Base-by-base conservation (phyloP, 35 echinoderm and acorn worm species). In the Eucidaris tribuloides region DNA sequence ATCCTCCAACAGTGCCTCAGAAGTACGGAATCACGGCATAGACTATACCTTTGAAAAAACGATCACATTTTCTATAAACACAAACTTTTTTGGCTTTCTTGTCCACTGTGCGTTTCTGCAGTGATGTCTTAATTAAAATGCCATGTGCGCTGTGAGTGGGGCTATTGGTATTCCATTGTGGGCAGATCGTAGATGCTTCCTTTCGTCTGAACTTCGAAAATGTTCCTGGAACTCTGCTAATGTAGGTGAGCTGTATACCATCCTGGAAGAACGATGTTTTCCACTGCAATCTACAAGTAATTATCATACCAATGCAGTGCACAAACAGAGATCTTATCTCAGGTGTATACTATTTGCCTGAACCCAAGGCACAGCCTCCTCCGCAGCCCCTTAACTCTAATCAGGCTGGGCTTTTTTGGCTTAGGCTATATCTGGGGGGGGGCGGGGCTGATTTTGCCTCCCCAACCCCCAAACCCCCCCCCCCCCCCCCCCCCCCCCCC, bases 141-240 rank as follows among this genome's bases (percentile, higher is more conserved):
- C 84, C 84, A 72, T 92, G 90, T 28, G 90, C 90, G 64, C 90
- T 92, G 23, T 86, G 90, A 30, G 84, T 59, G 17, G 90, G 90
- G 56, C 90, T 92, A n/a, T n/a, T 3, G 96, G 96, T n/a, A 99
- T 45, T 34, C 96, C 85, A 32, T 76, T 89, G 32, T 84, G 77
- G 3, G 65, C 46, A 49, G 45, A 83, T 66, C 89, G 74, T 55
- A 88, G 49, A 65, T 82, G 44, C 62, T 82, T 60, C 77, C 81
- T 37, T 42, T 81, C 89, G n/a, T 84, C 42, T 39, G 92, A 89
- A 55, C 79, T 82, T 34, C 85, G 94, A 58, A 97, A 97, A 88
- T 97, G 94, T 59, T 97, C 94, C 34, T 80, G 81, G 28, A 94
- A 52, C 62, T 94, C 92, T 49, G 91, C 76, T 52, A 94, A 57